Evolutionary conservation across 2,888 invertebrate species (phyloP), one percentile per base, ranked within the genome.

Genomic region (Heliconius sara): DNA sequence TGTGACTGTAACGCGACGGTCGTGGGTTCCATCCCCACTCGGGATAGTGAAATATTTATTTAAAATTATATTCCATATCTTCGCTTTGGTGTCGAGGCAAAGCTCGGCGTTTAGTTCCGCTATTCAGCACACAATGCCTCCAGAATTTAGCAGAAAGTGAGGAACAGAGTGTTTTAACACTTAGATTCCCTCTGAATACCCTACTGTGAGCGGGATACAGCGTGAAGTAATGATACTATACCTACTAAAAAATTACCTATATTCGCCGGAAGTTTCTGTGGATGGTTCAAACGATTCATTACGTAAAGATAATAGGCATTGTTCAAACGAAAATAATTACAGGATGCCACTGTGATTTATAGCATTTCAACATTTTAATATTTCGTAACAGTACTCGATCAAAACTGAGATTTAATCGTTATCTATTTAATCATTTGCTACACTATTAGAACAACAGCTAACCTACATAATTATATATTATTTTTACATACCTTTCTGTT

Each of bases 301-400:
- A 91, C 89, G 89, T 89, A 90, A 91, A 91, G 89, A 94, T 94
- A 94, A 94, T 94, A 89, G 94, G 93, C 87, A 94, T 95, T 95
- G 94, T 94, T 93, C 90, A 73, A 81, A 83, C 90, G 86, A 92
- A 92, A 90, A 90, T 93, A 92, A 93, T 92, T 88, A 88, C 90
- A 90, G 90, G 90, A 90, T 90, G 90, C 90, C 88, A 87, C 88
- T 87, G 89, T 93, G 91, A 93, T 93, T 93, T 93, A 94, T 91
- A 83, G 84, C 84, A 84, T 84, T 82, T 83, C 82, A 66, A 79
- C 78, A 82, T 80, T 82, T 76, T 81, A 63, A 34, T 77, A 79
- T 79, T 79, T 75, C 78, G 68, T 79, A 75, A 75, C 68, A 68
- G 63, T 57, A 73, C n/a, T 78, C 67, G 67, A 68, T 74, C 52